Evolutionary conservation across 2,888 invertebrate genomes (phyloP), one percentile per base, ranked within the genome.

Genomic region (Amphipyra tragopoginis): DNA sequence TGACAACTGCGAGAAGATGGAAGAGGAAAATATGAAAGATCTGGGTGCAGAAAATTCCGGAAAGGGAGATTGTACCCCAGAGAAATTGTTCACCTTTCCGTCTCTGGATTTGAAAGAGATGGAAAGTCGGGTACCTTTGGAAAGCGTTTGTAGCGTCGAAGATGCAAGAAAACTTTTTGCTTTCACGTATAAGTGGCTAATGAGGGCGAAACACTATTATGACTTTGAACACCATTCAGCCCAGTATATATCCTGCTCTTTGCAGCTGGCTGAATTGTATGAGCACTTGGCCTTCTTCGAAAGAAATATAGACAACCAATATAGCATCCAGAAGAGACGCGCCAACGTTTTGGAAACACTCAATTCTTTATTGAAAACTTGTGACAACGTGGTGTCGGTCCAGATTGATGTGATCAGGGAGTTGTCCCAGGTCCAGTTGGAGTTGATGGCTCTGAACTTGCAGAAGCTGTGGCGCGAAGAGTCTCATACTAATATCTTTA

Each of bases 261-360:
- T 96, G 67, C 96, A 96, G 81, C 83, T 96, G 45, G 97, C 96
- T 43, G 96, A 96, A 77, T 85, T 97, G 11, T 97, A 96, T 82
- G 96, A 96, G 75, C 95, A 96, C 79, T 90, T 97, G 53, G 96
- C 97, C 0, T 97, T 97, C 85, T 97, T 97, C 88, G 97, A 97
- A 86, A 91, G 95, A 40, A 96, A 96, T 81, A 92, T 96, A 43
- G 97, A 97, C 65, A 90, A 88, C 65, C 94, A 94, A 72, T 96
- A 96, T 79, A 94, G 89, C 64, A 93, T 96, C 21, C 96, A 96
- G 75, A 96, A 95, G 82, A 90, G 95, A 47, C 88, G 96, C 15
- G 95, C 95, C 1, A 96, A 96, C 52, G 95, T 96, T 15, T 82
- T 96, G 15, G 96, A 96, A 81, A 93, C 95, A 0, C 84, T 96